Conservation (phyloP, 2,113 vertebrate species). For the Fukomys damarensis region DNA sequence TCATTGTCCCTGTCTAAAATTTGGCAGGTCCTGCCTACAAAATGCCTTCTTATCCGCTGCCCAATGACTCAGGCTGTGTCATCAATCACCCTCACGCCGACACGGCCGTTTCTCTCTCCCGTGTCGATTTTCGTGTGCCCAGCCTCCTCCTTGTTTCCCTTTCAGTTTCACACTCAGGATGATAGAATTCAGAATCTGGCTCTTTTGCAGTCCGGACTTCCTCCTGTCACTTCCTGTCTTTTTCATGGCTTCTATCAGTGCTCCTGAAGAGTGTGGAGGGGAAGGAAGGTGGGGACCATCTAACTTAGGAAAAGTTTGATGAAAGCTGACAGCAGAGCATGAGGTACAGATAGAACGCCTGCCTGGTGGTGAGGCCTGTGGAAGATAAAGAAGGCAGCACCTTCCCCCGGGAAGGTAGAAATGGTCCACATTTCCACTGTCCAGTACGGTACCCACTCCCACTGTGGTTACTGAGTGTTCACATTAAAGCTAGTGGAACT, state of each 20-base stretch:
- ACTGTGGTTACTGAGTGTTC: not conserved
- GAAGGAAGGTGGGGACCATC: not conserved
- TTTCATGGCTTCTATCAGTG: not conserved
- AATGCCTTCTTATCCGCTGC: not conserved
- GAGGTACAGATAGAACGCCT: not conserved
- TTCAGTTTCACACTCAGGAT: not conserved
- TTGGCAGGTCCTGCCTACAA: not conserved
- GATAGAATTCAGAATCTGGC: not conserved
- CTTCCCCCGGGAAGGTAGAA: not conserved
- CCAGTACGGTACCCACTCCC: not conserved
- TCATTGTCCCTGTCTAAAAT: not conserved
- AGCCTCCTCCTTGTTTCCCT: not conserved
- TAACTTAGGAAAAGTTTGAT: not conserved
- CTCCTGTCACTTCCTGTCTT: not conserved
- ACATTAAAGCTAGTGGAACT: not conserved
- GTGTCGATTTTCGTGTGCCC: not conserved
- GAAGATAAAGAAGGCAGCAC: not conserved
- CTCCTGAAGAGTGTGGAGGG: not conserved
- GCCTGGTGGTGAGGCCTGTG: not conserved
- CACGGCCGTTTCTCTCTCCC: not conserved
- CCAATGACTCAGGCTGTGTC: not conserved
- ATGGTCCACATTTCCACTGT: not conserved
- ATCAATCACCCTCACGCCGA: not conserved
- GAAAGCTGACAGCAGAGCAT: not conserved
- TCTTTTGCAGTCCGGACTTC: not conserved